phyloP scores from a whole-genome alignment of 1,140 invertebrate species.

The Halictus rubicundus region DNA sequence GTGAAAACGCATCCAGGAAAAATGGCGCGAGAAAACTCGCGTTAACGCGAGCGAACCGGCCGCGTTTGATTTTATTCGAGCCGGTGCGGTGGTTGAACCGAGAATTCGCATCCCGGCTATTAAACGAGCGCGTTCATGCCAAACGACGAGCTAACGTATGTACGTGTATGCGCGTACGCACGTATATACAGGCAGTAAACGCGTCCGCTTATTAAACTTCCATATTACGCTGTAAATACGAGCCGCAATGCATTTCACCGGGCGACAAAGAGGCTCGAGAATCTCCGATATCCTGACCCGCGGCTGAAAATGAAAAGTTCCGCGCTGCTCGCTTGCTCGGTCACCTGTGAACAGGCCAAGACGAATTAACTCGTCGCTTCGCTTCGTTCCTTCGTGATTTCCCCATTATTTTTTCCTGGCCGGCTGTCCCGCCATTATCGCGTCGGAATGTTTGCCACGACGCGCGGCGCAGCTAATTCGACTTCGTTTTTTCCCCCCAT shows the following conservation, averaged over 20 bases:
- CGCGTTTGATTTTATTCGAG: background rate
- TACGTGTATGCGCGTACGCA: too few species aligned
- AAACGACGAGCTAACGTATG: constrained; percentile 9
- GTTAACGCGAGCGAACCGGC: background rate
- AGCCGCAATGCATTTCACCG: constrained; percentile 56
- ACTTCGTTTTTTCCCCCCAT: too few species aligned
- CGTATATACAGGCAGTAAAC: constrained; percentile 27
- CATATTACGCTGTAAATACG: constrained; percentile 44
- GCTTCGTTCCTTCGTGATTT: too few species aligned
- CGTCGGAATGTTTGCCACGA: too few species aligned
- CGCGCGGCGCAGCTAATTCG: too few species aligned
- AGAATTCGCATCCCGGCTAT: constrained; percentile 3
- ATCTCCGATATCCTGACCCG: constrained; percentile 41
- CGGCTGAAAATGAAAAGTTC: constrained; percentile 14
- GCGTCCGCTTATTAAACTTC: constrained; percentile 44
- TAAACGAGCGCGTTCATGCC: constrained; percentile 21
- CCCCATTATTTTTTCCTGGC: too few species aligned
- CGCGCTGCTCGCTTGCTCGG: background rate
- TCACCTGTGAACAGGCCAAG: too few species aligned
- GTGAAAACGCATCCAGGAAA: too few species aligned
- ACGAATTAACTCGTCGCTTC: too few species aligned
- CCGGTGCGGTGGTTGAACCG: background rate
- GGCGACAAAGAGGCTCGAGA: constrained; percentile 16
- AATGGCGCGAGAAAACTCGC: too few species aligned
- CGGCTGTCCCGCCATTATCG: too few species aligned